These are phyloP conservation scores for Hipparchia sbordonii DNA, from an alignment of 2,888 invertebrate species.

Conservation along the genomic window DNA sequence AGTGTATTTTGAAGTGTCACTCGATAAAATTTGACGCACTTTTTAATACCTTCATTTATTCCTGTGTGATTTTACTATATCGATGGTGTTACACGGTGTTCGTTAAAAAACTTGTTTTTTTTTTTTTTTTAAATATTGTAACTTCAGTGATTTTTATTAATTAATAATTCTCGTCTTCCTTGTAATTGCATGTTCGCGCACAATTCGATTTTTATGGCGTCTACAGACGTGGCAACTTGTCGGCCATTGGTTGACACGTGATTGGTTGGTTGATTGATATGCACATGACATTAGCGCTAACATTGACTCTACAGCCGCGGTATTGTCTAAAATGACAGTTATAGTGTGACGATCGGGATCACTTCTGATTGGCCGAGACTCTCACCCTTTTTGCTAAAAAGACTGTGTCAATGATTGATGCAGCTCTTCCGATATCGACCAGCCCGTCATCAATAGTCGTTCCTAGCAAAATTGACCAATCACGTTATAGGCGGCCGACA, in stretches of 20 bases:
- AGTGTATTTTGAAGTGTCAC: slow-evolving; percentile 73
- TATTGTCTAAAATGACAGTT: no score
- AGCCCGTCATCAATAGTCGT: neutral
- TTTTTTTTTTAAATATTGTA: slow-evolving; percentile 39
- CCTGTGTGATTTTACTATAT: slow-evolving; percentile 60
- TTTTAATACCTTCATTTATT: slow-evolving; percentile 55
- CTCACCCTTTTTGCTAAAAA: no score
- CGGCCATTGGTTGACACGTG: neutral
- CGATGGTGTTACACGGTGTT: slow-evolving; percentile 31
- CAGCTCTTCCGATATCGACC: no score
- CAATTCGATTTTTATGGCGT: slow-evolving; percentile 54
- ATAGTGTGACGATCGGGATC: no score
- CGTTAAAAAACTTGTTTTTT: slow-evolving; percentile 72
- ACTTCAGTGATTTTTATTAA: slow-evolving; percentile 47
- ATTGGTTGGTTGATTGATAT: neutral
- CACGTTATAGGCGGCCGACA: neutral
- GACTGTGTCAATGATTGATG: no score
- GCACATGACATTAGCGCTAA: neutral
- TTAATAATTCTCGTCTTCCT: slow-evolving; percentile 73
- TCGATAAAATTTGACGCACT: slow-evolving; percentile 65
- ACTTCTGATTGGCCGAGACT: no score
- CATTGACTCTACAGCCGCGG: neutral
- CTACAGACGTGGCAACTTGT: slow-evolving; percentile 3
- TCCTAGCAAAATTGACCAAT: neutral
- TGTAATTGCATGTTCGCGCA: slow-evolving; percentile 73